A percentile compares a stretch with the other conserved stretches of the same genome.
Conservation (phyloP, 2,113 vertebrate species). For the Nymphicus hollandicus region DNA sequence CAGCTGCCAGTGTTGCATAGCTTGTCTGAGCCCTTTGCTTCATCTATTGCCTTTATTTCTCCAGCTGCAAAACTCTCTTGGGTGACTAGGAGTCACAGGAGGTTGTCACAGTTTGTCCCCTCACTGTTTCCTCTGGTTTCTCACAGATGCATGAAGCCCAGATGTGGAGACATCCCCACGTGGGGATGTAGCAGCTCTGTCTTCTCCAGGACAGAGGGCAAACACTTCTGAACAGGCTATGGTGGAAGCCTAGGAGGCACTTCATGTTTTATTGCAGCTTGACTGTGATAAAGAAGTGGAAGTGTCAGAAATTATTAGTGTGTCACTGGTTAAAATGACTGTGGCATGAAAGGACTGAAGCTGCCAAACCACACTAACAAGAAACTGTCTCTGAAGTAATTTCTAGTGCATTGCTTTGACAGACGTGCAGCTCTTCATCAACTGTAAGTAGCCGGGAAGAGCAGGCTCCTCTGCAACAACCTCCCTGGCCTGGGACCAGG, state of each 20-base stretch:
- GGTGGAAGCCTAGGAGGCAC: neutral
- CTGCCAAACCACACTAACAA: conserved; percentile 2
- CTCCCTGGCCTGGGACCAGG: neutral
- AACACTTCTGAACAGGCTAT: neutral
- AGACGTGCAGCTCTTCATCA: neutral
- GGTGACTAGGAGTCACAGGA: neutral
- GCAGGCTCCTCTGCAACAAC: neutral
- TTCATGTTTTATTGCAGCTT: neutral
- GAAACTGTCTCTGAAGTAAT: neutral
- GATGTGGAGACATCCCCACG: neutral
- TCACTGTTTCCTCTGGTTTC: neutral
- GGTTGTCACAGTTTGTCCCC: neutral
- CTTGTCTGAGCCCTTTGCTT: neutral
- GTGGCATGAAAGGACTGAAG: neutral
- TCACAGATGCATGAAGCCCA: neutral
- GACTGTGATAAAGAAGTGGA: neutral
- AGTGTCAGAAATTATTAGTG: conserved; percentile 4
- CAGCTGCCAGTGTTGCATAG: accelerated
- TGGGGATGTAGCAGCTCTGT: neutral
- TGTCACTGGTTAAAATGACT: conserved; percentile 5
- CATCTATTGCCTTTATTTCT: neutral
- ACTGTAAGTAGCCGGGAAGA: neutral
- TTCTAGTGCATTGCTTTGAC: neutral
- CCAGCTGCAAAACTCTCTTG: neutral
- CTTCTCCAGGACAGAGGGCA: neutral